These are phyloP conservation scores for Neopipo cinnamomea DNA, from an alignment of 2,113 vertebrate species.

Conservation along the genomic window DNA sequence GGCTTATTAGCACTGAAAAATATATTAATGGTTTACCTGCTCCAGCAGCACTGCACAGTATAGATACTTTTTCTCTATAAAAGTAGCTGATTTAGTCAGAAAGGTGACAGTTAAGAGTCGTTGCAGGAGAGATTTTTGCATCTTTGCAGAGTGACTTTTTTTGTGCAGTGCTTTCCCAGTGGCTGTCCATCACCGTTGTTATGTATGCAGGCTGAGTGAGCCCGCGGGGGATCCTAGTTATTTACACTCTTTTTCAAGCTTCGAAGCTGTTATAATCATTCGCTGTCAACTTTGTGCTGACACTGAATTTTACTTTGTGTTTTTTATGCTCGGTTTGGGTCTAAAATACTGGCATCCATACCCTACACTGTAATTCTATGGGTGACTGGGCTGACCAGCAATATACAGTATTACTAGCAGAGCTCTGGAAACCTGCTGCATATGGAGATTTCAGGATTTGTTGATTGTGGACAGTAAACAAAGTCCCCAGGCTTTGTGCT, in stretches of 20 bases:
- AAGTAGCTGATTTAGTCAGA: slow-evolving; percentile 80
- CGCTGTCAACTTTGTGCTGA: slow-evolving; percentile 90
- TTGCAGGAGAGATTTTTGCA: slow-evolving; percentile 77
- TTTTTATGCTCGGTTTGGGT: slow-evolving; percentile 81
- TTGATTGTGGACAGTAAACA: slow-evolving; percentile 76
- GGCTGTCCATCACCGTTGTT: slow-evolving; percentile 85
- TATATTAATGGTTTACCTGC: slow-evolving; percentile 48
- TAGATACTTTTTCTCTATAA: slow-evolving; percentile 50
- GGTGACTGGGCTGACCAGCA: slow-evolving; percentile 77
- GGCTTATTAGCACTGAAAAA: slow-evolving; percentile 35
- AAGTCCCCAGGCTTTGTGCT: slow-evolving; percentile 65
- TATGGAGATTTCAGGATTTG: slow-evolving; percentile 74
- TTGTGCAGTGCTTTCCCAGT: slow-evolving; percentile 66
- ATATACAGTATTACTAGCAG: slow-evolving; percentile 66
- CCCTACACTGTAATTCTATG: slow-evolving; percentile 76
- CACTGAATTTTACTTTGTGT: slow-evolving; percentile 85
- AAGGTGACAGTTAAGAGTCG: slow-evolving; percentile 81
- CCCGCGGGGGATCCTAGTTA: slow-evolving; percentile 84
- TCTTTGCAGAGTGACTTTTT: slow-evolving; percentile 73
- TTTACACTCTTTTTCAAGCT: slow-evolving; percentile 89
- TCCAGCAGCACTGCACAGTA: slow-evolving; percentile 32
- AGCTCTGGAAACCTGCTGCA: slow-evolving; percentile 69
- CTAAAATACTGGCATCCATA: slow-evolving; percentile 78
- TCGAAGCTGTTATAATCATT: slow-evolving; percentile 88
- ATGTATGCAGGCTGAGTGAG: slow-evolving; percentile 83